Conservation (phyloP, 2,888 invertebrate species). For the Ametastegia equiseti region DNA sequence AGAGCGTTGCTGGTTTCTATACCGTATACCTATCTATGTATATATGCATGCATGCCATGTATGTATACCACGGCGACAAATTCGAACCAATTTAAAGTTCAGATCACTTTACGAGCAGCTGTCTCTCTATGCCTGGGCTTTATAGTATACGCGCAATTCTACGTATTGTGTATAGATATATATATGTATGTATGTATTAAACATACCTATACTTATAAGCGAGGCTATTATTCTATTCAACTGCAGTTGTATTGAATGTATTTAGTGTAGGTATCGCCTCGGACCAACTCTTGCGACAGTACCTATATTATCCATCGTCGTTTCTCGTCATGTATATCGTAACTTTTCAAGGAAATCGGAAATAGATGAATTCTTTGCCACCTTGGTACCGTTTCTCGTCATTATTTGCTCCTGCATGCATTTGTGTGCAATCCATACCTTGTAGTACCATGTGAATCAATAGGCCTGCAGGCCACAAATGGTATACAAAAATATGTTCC, state of each 20-base stretch:
- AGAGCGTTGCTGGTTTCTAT: no score
- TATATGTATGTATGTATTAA: background rate
- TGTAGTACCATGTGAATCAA: no score
- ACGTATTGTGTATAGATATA: background rate
- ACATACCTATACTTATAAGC: background rate
- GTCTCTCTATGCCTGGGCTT: background rate
- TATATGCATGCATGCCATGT: background rate
- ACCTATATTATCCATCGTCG: background rate
- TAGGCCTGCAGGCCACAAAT: no score
- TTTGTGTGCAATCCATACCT: no score
- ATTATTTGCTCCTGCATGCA: no score
- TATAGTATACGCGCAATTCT: background rate
- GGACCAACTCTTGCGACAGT: background rate
- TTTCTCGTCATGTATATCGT: no score
- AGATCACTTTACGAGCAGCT: constrained; percentile 44
- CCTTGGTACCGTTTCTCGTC: no score
- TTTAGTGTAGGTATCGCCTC: background rate
- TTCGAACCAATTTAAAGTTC: constrained; percentile 46
- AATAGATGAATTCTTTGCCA: no score
- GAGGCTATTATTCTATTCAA: constrained; percentile 14
- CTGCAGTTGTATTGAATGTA: background rate
- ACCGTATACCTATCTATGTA: background rate
- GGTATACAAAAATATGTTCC: no score
- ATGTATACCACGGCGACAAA: constrained; percentile 7
- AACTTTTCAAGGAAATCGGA: no score